phyloP scores from a whole-genome alignment of 1,140 invertebrate genomes.

The Euura saliciscinereae region DNA sequence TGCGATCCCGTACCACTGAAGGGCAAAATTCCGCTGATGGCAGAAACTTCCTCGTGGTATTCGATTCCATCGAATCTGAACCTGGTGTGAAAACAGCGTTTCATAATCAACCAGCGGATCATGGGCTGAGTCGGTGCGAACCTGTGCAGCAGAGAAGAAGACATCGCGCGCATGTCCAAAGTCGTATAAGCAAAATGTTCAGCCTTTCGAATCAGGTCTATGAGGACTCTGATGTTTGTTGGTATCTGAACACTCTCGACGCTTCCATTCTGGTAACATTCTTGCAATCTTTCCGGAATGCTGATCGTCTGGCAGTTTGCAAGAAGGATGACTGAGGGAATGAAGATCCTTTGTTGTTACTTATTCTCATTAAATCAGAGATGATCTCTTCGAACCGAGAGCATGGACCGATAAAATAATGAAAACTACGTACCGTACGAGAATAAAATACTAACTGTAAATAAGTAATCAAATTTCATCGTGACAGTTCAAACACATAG shows the following conservation, averaged over 20 bases:
- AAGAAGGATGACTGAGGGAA: background rate
- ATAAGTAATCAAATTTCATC: background rate
- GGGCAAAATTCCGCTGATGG: slow-evolving; percentile 61
- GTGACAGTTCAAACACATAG: background rate
- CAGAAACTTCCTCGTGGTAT: slow-evolving; percentile 50
- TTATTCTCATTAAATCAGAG: no score
- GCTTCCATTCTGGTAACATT: slow-evolving; percentile 60
- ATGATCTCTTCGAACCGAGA: no score
- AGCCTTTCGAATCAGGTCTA: slow-evolving; percentile 62
- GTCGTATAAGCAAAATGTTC: slow-evolving; percentile 51
- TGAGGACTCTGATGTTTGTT: slow-evolving; percentile 56
- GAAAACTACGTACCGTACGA: background rate
- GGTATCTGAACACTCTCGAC: slow-evolving; percentile 48
- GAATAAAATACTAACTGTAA: background rate
- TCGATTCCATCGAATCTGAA: slow-evolving; percentile 69
- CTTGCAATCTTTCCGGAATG: slow-evolving; percentile 56
- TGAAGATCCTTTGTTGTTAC: no score
- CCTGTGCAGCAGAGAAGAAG: slow-evolving; percentile 62
- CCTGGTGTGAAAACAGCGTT: slow-evolving; percentile 49
- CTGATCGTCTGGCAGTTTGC: slow-evolving; percentile 3
- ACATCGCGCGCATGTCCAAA: slow-evolving; percentile 59
- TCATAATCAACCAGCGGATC: no score
- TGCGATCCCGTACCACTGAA: slow-evolving; percentile 65
- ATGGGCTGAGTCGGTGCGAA: slow-evolving; percentile 28
- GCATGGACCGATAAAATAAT: background rate